These are phyloP conservation scores for Drosophila hamatofila DNA, from an alignment of 2,888 invertebrate genomes.

Conservation along the genomic window DNA sequence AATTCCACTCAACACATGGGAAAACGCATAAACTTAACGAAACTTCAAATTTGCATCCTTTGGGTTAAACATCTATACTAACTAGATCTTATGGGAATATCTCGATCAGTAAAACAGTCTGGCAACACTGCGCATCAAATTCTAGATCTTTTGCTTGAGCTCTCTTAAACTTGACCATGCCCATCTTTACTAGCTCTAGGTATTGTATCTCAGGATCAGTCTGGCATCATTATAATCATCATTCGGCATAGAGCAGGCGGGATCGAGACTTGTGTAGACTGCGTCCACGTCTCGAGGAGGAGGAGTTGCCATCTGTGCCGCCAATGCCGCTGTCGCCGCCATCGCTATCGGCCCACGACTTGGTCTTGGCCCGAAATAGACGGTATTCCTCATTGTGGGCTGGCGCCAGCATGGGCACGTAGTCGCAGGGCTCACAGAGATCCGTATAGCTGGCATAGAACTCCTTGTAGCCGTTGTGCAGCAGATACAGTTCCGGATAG, in stretches of 20 bases:
- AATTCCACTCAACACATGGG: conserved; percentile 35
- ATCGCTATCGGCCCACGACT: conserved; percentile 87
- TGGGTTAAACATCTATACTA: conserved; percentile 7
- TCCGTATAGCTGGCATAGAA: conserved; percentile 90
- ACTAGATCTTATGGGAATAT: background rate
- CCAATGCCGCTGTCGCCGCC: conserved; percentile 84
- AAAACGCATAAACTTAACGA: conserved; percentile 58
- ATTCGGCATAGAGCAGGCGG: conserved; percentile 80
- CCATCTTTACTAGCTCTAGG: background rate
- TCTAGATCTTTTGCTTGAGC: background rate
- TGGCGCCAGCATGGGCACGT: conserved; percentile 95
- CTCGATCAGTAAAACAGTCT: background rate
- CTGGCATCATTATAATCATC: conserved; percentile 1
- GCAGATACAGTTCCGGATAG: conserved; percentile 97
- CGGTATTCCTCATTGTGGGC: conserved; percentile 90
- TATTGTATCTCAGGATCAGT: too few species aligned
- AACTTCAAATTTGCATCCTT: conserved; percentile 61
- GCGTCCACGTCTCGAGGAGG: conserved; percentile 59
- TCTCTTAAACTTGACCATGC: background rate
- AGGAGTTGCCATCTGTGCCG: conserved; percentile 32
- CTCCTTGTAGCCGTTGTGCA: conserved; percentile 95
- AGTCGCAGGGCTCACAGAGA: conserved; percentile 90
- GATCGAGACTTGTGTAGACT: conserved; percentile 83
- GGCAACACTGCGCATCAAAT: background rate
- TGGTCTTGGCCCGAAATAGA: conserved; percentile 91